These are phyloP conservation scores for Pocillopora grandis DNA, from an alignment of 92 coral and sea anemone genomes.

Conservation along the genomic window DNA sequence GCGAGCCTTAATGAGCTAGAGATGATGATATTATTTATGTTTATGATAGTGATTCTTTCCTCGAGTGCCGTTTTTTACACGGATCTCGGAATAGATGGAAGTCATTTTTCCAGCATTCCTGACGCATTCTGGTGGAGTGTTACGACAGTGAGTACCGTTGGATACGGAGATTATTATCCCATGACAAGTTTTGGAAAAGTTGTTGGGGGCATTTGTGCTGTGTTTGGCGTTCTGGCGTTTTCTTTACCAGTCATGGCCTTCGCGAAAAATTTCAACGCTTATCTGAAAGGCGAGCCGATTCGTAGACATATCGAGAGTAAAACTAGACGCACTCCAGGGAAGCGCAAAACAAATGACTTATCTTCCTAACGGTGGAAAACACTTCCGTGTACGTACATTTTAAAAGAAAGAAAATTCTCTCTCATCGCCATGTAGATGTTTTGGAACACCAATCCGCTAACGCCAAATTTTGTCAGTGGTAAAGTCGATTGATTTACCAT, in stretches of 20 bases:
- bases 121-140: constrained; percentile 98
- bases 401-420: neutral
- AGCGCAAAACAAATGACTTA: neutral
- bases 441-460: no score
- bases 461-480: no score
- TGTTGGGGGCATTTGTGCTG: constrained; percentile 88
- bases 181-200: constrained; percentile 68
- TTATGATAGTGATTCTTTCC: constrained; percentile 76
- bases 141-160: constrained; percentile 86
- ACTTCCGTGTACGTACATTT: neutral
- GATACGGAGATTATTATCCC: constrained; percentile 89
- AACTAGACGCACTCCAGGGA: constrained; percentile 22
- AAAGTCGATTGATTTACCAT: no score
- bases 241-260: constrained; percentile 95
- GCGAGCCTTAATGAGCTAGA: constrained; percentile 91
- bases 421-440: no score
- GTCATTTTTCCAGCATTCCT: constrained; percentile 80
- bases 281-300: constrained; percentile 85
- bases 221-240: constrained; percentile 88
- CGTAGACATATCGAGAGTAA: constrained; percentile 46
- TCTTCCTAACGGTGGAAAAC: neutral
- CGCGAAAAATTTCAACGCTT: constrained; percentile 91
- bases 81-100: constrained; percentile 64
- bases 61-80: constrained; percentile 89
- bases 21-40: constrained; percentile 83